Evolutionary conservation across 2,888 invertebrate species (phyloP).

Genomic region (Lasioglossum zephyrum): DNA sequence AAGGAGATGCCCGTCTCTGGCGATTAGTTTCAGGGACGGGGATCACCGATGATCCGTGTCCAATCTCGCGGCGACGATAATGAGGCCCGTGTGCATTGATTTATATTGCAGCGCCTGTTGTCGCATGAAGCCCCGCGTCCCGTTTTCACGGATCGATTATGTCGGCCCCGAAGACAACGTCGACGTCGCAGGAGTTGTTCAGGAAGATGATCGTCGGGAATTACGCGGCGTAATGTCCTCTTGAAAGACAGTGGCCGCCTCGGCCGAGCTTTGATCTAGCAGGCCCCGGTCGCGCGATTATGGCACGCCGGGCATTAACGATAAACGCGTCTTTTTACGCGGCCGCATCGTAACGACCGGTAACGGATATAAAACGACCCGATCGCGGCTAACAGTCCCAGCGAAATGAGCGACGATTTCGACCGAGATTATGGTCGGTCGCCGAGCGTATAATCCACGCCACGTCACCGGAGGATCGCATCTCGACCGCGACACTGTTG

Average conservation of each 20-base stretch:
- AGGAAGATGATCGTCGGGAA: slow-evolving; percentile 25
- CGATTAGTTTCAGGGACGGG: slow-evolving; percentile 23
- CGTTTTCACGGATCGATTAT: slow-evolving; percentile 36
- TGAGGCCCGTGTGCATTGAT: slow-evolving; percentile 42
- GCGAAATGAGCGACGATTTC: slow-evolving; percentile 37
- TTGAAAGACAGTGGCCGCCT: slow-evolving; percentile 22
- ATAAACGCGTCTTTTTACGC: slow-evolving; percentile 48
- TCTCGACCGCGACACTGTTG: neutral
- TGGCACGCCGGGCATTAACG: slow-evolving; percentile 34
- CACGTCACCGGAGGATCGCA: neutral
- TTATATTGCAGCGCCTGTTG: slow-evolving; percentile 68
- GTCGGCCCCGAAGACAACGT: slow-evolving; percentile 25
- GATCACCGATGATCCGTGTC: slow-evolving; percentile 21
- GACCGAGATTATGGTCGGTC: slow-evolving; percentile 1
- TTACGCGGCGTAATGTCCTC: slow-evolving; percentile 39
- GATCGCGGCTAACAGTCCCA: slow-evolving; percentile 21
- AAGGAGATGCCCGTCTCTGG: neutral
- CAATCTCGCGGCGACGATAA: slow-evolving; percentile 29
- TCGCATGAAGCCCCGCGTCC: slow-evolving; percentile 54
- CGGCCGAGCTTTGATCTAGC: slow-evolving; percentile 35
- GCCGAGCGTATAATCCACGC: neutral
- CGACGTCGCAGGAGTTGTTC: neutral
- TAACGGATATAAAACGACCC: neutral
- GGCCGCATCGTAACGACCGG: slow-evolving; percentile 36
- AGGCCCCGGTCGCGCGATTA: slow-evolving; percentile 33